These are phyloP conservation scores for Panorpa germanica DNA, from an alignment of 2,888 invertebrate genomes.

Conservation along the genomic window DNA sequence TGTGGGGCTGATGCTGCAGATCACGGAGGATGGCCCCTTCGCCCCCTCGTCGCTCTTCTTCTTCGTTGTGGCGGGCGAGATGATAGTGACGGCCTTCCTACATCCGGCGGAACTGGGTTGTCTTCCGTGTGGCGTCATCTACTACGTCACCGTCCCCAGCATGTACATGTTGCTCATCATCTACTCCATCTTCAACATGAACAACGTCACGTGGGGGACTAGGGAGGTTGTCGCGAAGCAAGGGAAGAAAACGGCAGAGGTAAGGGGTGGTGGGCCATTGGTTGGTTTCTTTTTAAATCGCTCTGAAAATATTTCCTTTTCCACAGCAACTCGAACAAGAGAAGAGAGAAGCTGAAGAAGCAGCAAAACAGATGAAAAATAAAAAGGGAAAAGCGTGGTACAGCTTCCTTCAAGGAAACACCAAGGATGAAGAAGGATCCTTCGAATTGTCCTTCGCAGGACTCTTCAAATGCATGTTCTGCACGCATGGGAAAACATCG, in stretches of 20 bases:
- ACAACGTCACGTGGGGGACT: slow-evolving; percentile 90
- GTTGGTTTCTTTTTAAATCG: too few relatives aligned
- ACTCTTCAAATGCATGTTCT: slow-evolving; percentile 32
- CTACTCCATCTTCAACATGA: slow-evolving; percentile 82
- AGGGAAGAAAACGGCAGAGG: slow-evolving; percentile 13
- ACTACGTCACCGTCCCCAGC: slow-evolving; percentile 82
- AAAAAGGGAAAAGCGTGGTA: slow-evolving; percentile 19
- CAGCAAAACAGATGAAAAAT: slow-evolving; percentile 18
- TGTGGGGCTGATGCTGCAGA: slow-evolving; percentile 61
- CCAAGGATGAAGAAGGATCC: slow-evolving; percentile 25
- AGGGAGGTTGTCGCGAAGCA: slow-evolving; percentile 28
- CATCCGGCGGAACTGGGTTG: slow-evolving; percentile 69
- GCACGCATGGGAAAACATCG: slow-evolving; percentile 25
- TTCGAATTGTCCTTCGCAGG: slow-evolving; percentile 31
- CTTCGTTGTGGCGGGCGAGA: slow-evolving; percentile 47
- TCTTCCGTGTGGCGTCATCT: slow-evolving; percentile 55
- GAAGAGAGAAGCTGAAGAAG: slow-evolving; percentile 18
- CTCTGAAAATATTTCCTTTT: too few relatives aligned
- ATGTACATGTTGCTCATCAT: slow-evolving; percentile 88
- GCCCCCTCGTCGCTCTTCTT: slow-evolving; percentile 77
- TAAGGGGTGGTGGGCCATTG: too few relatives aligned
- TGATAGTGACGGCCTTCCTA: slow-evolving; percentile 38
- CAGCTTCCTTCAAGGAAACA: slow-evolving; percentile 17
- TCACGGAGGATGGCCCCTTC: slow-evolving; percentile 55
- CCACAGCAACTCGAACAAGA: too few relatives aligned